Base-by-base conservation (phyloP, 2,888 invertebrate genomes). In the Amitus sp. region DNA sequence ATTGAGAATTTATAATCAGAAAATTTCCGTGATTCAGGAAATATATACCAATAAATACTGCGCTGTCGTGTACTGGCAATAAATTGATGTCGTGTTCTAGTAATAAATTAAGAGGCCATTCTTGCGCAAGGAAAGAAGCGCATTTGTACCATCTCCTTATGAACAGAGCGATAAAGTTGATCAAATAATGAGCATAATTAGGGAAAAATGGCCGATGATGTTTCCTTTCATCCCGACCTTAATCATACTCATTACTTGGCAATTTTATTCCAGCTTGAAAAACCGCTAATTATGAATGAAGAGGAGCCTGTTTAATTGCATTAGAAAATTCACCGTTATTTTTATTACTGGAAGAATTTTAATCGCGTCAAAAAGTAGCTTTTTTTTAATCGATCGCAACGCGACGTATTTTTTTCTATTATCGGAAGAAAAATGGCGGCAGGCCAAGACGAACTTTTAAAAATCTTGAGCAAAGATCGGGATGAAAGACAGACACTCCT, bases 371-470 rank as follows among this genome's bases (percentile, higher is more conserved):
- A 58, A 33, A 28, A 58, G 40, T 58, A 61, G 56, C 49, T 62
- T 60, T 47, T 52, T 45, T 65, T 67, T 64, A 69, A 70, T 70
- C 62, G 63, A 56, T 19, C 43, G 43, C 37, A 45, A 59, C 64
- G 59, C 62, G 65, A 74, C 62, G 66, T 66, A 65, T 73, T 71
- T 69, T 68, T 66, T 64, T 51, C 57, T 71, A 72, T 71, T 75
- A 69, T 63, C 66, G 63, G 70, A 73, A 74, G 72, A 76, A 73
- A 76, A 72, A 73, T 74, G 73, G 70, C 70, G 33, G 30, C 30
- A 27, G 46, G 67, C 70, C 72, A 69, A 71, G 65, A 67, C 62
- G 63, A 57, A 51, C 55, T 54, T 23, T 28, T 12, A 17, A 47
- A 13, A 23, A 49, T 42, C 37, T 61, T 53, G 58, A 13, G 20